Conservation (phyloP, 2,888 invertebrate species). For the Oligia latruncula region DNA sequence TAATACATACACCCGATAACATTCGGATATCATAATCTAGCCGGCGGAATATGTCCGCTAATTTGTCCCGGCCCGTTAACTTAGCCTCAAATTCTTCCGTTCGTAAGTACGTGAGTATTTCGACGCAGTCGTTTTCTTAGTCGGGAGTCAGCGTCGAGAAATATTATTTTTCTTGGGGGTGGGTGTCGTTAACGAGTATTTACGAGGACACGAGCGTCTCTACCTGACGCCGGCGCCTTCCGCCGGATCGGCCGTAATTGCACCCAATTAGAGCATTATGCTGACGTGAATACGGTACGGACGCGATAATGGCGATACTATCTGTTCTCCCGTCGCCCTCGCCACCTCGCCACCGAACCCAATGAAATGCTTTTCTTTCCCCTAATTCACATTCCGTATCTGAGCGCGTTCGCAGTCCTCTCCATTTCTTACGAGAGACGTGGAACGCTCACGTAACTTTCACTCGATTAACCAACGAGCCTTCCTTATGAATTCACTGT, state of each 20-base stretch:
- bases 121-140: constrained; percentile 80
- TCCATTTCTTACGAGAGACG: constrained; percentile 83
- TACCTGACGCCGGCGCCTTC: constrained; percentile 87
- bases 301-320: constrained; percentile 88
- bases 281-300: constrained; percentile 89
- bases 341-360: constrained; percentile 73
- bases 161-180: constrained; percentile 87
- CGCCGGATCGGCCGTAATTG: constrained; percentile 88
- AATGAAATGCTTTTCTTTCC: constrained; percentile 81
- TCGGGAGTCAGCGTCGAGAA: constrained; percentile 83
- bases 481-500: constrained; percentile 81
- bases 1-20: constrained; percentile 4
- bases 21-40: constrained; percentile 65
- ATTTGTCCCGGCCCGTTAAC: constrained; percentile 82
- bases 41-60: constrained; percentile 77
- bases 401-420: constrained; percentile 80
- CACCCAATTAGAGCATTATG: constrained; percentile 90
- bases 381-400: constrained; percentile 86
- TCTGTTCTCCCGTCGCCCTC: constrained; percentile 76
- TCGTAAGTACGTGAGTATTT: constrained; percentile 84
- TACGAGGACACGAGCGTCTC: constrained; percentile 86
- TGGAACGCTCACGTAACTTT: constrained; percentile 86
- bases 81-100: constrained; percentile 82
- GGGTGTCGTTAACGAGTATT: constrained; percentile 88
- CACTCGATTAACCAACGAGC: constrained; percentile 85